Evolutionary conservation across 2,113 vertebrate species (phyloP), one percentile per base, ranked within the genome.

Genomic region (Pelecanus crispus): DNA sequence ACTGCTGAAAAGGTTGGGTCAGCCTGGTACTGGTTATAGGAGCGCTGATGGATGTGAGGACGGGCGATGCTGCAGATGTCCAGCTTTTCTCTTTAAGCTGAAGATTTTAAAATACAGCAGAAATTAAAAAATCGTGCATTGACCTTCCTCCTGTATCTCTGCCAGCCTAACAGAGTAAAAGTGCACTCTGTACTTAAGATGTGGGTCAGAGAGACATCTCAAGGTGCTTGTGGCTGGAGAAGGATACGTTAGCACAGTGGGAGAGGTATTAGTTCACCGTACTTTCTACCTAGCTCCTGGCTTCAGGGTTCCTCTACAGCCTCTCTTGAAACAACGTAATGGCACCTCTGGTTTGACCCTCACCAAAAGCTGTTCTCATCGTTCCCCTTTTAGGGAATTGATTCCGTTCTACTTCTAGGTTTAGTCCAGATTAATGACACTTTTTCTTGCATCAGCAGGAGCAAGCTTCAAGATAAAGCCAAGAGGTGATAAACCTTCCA

Each of bases 61-160:
- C 59, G 36, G 16, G 42, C 18, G 45, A 12, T 86, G 86, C 86
- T 94, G 53, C 89, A 59, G 13, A 28, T 44, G 26, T 86, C 55
- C 53, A 56, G 71, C 25, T 62, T 77, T 38, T 36, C 14, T 31
- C 34, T 65, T 77, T 24, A 19, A 70, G 67, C 3, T 36, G 58
- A 80, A 52, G 24, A 17, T 52, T 58, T 78, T 58, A 32, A 81
- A 89, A 74, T 31, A 70, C 19, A 85, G 20, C 17, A 70, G 26
- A 82, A 78, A 63, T 13, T 0, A 56, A 25, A 61, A 25, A 36
- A 7, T 0, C 0, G 0, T 52, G 7, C 5, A 2, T 63, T 63
- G 65, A 38, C 17, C 73, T 95, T 17, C 29, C 36, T 53, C 11
- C 29, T 77, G 9, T 44, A 6, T 56, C 42, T 36, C 4, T 68